Conservation (phyloP, 2,888 invertebrate genomes). For the Phragmatobia fuliginosa region DNA sequence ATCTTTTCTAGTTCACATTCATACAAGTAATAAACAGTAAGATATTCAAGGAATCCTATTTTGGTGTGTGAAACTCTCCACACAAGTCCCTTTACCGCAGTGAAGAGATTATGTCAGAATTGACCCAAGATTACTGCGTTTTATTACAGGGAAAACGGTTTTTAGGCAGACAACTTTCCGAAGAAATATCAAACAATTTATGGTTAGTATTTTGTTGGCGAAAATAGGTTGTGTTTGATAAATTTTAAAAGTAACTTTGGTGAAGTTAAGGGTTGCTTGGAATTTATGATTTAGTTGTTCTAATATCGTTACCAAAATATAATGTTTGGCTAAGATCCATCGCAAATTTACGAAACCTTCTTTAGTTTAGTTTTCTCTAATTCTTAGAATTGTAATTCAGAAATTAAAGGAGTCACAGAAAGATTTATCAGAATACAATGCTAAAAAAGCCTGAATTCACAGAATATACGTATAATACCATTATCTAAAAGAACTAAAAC, state of each 20-base stretch:
- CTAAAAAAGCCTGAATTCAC: not conserved
- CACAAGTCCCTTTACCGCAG: not conserved
- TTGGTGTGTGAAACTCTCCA: not conserved
- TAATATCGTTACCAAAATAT: not conserved
- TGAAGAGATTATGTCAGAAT: not conserved
- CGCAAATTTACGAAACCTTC: not conserved
- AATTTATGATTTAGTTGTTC: not conserved
- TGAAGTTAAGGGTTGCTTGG: not conserved
- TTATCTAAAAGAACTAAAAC: slow-evolving; percentile 9
- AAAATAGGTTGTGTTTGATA: not conserved
- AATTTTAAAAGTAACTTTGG: not conserved
- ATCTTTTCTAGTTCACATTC: not conserved
- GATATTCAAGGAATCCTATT: not conserved
- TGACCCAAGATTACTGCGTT: too few relatives aligned
- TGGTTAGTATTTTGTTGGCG: not conserved
- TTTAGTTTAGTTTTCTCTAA: too few relatives aligned
- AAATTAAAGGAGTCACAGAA: not conserved
- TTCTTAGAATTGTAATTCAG: not conserved
- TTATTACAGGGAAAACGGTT: not conserved
- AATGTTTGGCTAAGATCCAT: not conserved
- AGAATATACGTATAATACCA: not conserved
- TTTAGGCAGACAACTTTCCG: not conserved
- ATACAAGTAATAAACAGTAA: not conserved
- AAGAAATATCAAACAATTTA: not conserved
- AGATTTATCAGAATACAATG: not conserved